Conservation (phyloP, 2,113 vertebrate genomes). For the Crotophaga sulcirostris region DNA sequence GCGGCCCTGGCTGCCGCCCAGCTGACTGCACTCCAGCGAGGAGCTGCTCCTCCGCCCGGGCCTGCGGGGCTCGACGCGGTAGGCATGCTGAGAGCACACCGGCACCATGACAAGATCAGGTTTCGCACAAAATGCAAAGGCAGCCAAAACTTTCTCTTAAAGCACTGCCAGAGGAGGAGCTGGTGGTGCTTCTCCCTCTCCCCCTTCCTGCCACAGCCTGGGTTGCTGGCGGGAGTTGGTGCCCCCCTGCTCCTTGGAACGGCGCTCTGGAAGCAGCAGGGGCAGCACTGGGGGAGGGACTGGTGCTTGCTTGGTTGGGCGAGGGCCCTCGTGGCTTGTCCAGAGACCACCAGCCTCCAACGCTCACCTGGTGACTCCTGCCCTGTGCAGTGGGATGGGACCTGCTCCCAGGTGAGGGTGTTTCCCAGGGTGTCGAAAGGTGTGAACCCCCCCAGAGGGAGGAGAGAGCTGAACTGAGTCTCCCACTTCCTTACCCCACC, state of each 20-base stretch:
- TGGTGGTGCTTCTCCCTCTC: not conserved
- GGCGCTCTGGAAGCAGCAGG: accelerated
- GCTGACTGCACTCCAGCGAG: not conserved
- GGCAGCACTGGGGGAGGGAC: not conserved
- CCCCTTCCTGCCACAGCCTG: not conserved
- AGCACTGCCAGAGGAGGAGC: not conserved
- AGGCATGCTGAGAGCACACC: constrained; percentile 5
- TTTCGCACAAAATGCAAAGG: constrained; percentile 16
- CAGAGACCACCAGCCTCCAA: accelerated
- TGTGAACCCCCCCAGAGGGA: not conserved
- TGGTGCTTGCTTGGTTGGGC: accelerated
- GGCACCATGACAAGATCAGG: constrained; percentile 27
- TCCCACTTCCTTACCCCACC: not conserved
- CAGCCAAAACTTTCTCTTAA: constrained; percentile 23
- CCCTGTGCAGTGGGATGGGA: too few relatives aligned
- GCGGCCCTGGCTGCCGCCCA: not conserved
- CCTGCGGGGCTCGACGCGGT: constrained; percentile 15
- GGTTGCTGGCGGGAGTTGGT: accelerated
- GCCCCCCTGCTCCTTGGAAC: not conserved
- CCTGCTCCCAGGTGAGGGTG: not conserved
- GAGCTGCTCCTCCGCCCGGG: not conserved
- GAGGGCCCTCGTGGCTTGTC: not conserved
- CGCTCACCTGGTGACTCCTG: accelerated
- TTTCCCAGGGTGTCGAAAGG: not conserved
- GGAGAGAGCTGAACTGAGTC: not conserved